Evolutionary conservation across 2,888 invertebrate genomes (phyloP), one percentile per base, ranked within the genome.

Genomic region (Leptogaster cylindrica): DNA sequence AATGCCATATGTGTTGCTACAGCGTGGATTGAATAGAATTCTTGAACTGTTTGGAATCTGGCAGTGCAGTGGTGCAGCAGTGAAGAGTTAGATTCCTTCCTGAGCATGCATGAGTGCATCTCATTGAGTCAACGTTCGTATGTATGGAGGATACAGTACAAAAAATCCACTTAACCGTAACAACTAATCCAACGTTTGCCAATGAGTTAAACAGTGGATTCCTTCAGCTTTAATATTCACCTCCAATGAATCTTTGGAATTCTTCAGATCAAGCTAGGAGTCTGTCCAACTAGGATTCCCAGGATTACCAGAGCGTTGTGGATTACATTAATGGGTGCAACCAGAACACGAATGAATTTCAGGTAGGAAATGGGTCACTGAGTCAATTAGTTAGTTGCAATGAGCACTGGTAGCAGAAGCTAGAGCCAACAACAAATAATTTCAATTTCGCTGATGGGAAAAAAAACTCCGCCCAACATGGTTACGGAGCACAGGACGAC

Each of bases 371-470:
- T 55, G 39, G 33, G 55, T 39, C 55, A 55, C 25, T 12, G n/a
- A 55, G 39, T 39, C 55, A 55, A 55, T 55, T 55, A 55, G 55
- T 20, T 33, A 39, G 55, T 36, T 25, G 23, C 55, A 39, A 55
- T 55, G 55, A 39, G 46, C 8, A 18, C 20, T 44, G 16, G 44
- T 14, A 4, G n/a, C 16, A 44, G 14, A 16, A 44, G 10, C 28
- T 14, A 8, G 5, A 16, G 27, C n/a, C 16, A 55, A 55, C 36
- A 55, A 55, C 55, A 36, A 36, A 52, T 36, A 55, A 36, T 55
- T 55, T 55, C 55, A 55, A 55, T 55, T 55, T 55, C 55, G 36
- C 39, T 55, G 55, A 55, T 55, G 55, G 55, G 39, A 55, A 55
- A 55, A 39, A 23, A 33, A 23, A 8, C 39, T 36, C 39, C 18